Evolutionary conservation across 2,888 invertebrate species (phyloP).

Genomic region (Aproaerema taeniolella): DNA sequence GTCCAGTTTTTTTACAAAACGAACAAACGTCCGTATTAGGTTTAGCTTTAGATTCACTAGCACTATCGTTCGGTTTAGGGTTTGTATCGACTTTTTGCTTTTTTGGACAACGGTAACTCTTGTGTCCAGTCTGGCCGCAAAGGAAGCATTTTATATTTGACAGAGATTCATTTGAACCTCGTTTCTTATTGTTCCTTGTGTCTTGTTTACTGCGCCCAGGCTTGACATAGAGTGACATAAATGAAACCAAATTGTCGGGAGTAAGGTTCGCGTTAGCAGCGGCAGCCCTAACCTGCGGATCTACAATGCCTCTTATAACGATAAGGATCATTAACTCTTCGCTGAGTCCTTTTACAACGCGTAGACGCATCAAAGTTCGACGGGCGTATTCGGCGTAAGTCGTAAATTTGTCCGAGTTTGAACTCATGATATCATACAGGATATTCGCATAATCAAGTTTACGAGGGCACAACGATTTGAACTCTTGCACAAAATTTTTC

Average conservation of each 20-base stretch:
- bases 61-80: background rate
- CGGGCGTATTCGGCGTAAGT: slow-evolving; percentile 23
- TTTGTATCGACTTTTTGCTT: background rate
- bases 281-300: slow-evolving; percentile 15
- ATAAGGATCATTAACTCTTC: slow-evolving; percentile 18
- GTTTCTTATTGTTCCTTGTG: background rate
- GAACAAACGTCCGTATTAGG: slow-evolving; percentile 1
- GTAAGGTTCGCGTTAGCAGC: slow-evolving; percentile 18
- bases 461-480: slow-evolving; percentile 20
- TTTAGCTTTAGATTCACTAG: background rate
- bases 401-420: slow-evolving; percentile 16
- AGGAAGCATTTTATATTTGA: slow-evolving; percentile 6
- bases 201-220: slow-evolving; percentile 4
- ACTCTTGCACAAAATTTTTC: slow-evolving; percentile 22
- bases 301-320: slow-evolving; percentile 15
- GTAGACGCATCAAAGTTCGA: slow-evolving; percentile 16
- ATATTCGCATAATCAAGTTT: slow-evolving; percentile 18
- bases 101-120: background rate
- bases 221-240: slow-evolving; percentile 14
- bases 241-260: slow-evolving; percentile 12
- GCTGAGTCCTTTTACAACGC: slow-evolving; percentile 16
- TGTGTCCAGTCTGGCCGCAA: slow-evolving; percentile 8
- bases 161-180: background rate
- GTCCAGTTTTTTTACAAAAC: slow-evolving; percentile 1
- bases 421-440: slow-evolving; percentile 19